These are phyloP conservation scores for Pseudobourletiella spinata DNA, from an alignment of 1,140 invertebrate species.

Conservation along the genomic window DNA sequence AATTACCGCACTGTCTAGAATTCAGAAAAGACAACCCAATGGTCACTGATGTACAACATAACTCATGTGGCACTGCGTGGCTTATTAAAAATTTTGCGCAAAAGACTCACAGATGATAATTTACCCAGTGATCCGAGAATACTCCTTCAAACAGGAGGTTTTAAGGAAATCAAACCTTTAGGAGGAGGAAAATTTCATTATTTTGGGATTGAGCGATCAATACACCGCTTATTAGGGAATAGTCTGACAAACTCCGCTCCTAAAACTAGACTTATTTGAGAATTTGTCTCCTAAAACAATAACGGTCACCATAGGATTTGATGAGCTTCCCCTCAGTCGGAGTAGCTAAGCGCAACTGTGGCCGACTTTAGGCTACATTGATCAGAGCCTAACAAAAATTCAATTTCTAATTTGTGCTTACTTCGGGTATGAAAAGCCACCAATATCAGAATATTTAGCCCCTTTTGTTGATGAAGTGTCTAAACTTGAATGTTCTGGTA, in stretches of 20 bases:
- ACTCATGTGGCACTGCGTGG: background rate
- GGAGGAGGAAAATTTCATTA: background rate
- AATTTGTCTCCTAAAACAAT: no score
- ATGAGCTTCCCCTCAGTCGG: constrained; percentile 17
- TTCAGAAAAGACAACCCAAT: no score
- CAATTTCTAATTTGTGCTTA: constrained; percentile 7
- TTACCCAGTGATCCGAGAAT: background rate
- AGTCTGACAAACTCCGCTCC: background rate
- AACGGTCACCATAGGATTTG: constrained; percentile 18
- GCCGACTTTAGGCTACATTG: constrained; percentile 11
- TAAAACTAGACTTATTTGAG: background rate
- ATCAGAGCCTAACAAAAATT: background rate
- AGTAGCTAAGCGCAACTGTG: constrained; percentile 14
- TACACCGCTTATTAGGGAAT: background rate
- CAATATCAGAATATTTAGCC: constrained; percentile 7
- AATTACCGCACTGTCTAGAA: no score
- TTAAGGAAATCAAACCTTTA: background rate
- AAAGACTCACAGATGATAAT: background rate
- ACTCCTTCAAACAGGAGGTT: background rate
- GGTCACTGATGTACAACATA: background rate
- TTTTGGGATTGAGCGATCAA: constrained; percentile 2
- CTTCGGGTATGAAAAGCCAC: constrained; percentile 15
- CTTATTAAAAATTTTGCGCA: background rate
- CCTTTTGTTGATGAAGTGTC: constrained; percentile 26
- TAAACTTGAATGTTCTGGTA: background rate